Percentiles rank a stretch among this genome's conserved stretches.
These are phyloP conservation scores for Oncorhynchus gorbuscha DNA, from an alignment of 2,113 vertebrate genomes.

Conservation along the genomic window DNA sequence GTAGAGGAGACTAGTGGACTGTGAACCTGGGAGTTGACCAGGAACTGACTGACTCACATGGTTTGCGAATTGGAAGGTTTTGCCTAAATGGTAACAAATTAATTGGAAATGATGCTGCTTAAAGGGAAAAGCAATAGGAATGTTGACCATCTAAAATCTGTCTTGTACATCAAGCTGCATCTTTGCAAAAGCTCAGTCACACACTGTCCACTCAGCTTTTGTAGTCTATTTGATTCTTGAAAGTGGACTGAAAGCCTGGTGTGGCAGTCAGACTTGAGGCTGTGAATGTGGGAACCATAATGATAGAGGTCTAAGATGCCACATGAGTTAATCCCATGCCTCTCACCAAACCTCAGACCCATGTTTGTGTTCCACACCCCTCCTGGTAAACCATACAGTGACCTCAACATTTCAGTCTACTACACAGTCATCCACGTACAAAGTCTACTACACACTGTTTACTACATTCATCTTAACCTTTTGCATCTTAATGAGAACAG, in stretches of 20 bases:
- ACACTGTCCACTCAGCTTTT: too few species aligned
- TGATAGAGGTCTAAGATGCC: constrained; percentile 34
- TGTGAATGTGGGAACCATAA: constrained; percentile 46
- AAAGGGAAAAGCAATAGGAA: not conserved
- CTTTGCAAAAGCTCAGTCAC: too few species aligned
- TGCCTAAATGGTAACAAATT: not conserved
- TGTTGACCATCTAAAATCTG: not conserved
- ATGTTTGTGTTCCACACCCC: constrained; percentile 13
- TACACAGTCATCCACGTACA: constrained; percentile 1
- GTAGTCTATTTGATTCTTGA: too few species aligned
- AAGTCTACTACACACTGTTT: too few species aligned
- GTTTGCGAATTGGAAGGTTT: too few species aligned
- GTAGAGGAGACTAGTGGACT: not conserved
- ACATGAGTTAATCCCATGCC: constrained; percentile 12
- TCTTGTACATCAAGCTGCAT: not conserved
- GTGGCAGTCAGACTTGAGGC: constrained; percentile 9
- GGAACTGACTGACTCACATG: too few species aligned
- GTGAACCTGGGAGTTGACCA: not conserved
- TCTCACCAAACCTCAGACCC: constrained; percentile 36
- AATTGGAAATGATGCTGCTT: not conserved
- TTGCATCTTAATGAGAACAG: too few species aligned
- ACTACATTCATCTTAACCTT: too few species aligned
- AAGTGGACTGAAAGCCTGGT: too few species aligned
- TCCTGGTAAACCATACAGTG: not conserved
- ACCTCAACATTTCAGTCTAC: constrained; percentile 35